These are phyloP conservation scores for Morpho deidamia DNA, from an alignment of 2,888 invertebrate genomes.

Conservation along the genomic window DNA sequence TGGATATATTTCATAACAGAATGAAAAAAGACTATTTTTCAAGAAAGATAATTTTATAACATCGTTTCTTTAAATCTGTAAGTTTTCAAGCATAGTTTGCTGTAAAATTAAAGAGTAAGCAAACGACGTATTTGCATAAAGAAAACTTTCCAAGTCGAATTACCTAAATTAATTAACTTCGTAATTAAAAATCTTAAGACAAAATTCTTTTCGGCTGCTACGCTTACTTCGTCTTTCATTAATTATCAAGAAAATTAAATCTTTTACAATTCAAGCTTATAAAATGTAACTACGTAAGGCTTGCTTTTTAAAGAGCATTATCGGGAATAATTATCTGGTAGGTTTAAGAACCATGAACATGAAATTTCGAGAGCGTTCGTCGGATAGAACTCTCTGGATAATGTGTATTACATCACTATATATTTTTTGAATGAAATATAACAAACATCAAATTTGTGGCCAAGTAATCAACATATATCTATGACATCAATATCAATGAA, in stretches of 20 bases:
- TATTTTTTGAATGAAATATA: no score
- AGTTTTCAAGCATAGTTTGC: background rate
- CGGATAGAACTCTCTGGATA: no score
- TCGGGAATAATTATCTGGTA: no score
- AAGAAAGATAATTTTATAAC: no score
- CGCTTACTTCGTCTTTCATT: constrained; percentile 55
- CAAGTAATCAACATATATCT: no score
- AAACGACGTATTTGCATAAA: constrained; percentile 58
- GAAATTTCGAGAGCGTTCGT: no score
- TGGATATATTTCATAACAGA: no score
- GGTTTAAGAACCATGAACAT: no score
- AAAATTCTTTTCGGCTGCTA: constrained; percentile 50
- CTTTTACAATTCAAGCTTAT: constrained; percentile 25
- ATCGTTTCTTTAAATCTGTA: background rate
- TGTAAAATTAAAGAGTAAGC: constrained; percentile 16
- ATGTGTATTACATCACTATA: background rate
- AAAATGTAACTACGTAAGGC: no score
- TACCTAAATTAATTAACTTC: constrained; percentile 66
- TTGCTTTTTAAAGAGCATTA: background rate
- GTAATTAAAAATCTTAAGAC: constrained; percentile 57
- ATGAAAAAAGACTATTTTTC: no score
- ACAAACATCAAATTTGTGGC: no score
- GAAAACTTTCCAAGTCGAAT: constrained; percentile 51
- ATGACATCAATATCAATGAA: background rate
- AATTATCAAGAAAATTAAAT: constrained; percentile 55